Base-by-base conservation (phyloP, 1,140 invertebrate species). In the Schlechtendalia chinensis region DNA sequence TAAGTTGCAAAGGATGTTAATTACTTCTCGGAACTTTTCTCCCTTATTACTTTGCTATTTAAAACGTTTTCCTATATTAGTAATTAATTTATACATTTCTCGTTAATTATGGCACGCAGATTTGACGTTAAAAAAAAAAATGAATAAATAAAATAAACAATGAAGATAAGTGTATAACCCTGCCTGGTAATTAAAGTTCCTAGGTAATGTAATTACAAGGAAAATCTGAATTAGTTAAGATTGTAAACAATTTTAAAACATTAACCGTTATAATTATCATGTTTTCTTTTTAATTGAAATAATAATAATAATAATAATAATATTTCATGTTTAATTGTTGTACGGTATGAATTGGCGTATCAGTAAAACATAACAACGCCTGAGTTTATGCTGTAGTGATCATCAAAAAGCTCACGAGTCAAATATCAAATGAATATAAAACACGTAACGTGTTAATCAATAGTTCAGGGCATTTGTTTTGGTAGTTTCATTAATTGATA, bases 51-150 rank as follows among this genome's bases (percentile, higher is more conserved):
- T 79, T 61, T 79, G 32, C 58, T 79, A 39, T 79, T 79, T 79
- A 61, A 61, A 61, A 79, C 75, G 75, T 79, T 79, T 79, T 59
- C 75, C 56, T 61, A 59, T 79, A 77, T 61, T 32, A 79, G 39
- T 79, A 79, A 79, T 77, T 77, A 79, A 79, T 79, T 79, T 79
- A 79, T 79, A 61, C 39, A 79, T 79, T 77, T 79, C 75, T 79
- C 12, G 32, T 63, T 61, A 61, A 79, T 79, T 79, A 79, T 59
- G 32, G 39, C 75, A 47, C 56, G 39, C 75, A n/a, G 72, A 79
- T 79, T 79, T 79, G 29, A 63, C 32, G 32, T 79, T 63, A 79
- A 75, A 75, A 79, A n/a, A n/a, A n/a, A n/a, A n/a, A n/a, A n/a
- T n/a, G n/a, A n/a, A n/a, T n/a, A n/a, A n/a, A n/a, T n/a, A n/a